These are phyloP conservation scores for Drosophila ezoana DNA, from an alignment of 2,888 invertebrate genomes.

Conservation along the genomic window DNA sequence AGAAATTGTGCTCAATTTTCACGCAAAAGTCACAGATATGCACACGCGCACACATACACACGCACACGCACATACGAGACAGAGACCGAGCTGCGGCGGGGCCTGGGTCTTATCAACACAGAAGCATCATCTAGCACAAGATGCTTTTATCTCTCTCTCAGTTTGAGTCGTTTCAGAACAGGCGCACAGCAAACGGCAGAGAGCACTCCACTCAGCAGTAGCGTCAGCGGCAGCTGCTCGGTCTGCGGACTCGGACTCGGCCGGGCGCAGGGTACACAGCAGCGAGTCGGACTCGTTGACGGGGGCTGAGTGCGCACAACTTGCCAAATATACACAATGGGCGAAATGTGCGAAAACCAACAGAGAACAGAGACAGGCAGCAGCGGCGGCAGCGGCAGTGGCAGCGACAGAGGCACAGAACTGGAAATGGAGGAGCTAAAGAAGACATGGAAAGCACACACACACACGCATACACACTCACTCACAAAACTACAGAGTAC, in stretches of 20 bases:
- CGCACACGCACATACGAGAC: constrained; percentile 18
- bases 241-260: constrained; percentile 42
- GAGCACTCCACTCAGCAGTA: constrained; percentile 57
- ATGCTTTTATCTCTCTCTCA: constrained; percentile 84
- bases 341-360: constrained; percentile 74
- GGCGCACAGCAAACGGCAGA: constrained; percentile 75
- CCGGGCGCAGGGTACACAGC: constrained; percentile 21
- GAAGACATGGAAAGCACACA: constrained; percentile 43
- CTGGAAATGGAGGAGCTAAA: constrained; percentile 72
- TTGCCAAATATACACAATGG: constrained; percentile 74
- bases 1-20: constrained; percentile 80
- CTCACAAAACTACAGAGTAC: constrained; percentile 18
- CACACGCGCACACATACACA: constrained; percentile 24
- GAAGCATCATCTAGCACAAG: constrained; percentile 80
- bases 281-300: constrained; percentile 54
- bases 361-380: constrained; percentile 30
- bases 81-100: constrained; percentile 45
- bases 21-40: constrained; percentile 61
- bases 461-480: neutral
- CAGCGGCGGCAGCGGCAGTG: neutral
- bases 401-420: constrained; percentile 41
- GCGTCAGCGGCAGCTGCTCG: constrained; percentile 30
- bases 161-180: constrained; percentile 83
- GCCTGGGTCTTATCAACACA: constrained; percentile 77
- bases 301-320: constrained; percentile 64